Percentiles rank a stretch among this genome's conserved stretches.
phyloP scores from a whole-genome alignment of 2,797 vertebrate genomes.

The Ctenosaura bakeri region DNA sequence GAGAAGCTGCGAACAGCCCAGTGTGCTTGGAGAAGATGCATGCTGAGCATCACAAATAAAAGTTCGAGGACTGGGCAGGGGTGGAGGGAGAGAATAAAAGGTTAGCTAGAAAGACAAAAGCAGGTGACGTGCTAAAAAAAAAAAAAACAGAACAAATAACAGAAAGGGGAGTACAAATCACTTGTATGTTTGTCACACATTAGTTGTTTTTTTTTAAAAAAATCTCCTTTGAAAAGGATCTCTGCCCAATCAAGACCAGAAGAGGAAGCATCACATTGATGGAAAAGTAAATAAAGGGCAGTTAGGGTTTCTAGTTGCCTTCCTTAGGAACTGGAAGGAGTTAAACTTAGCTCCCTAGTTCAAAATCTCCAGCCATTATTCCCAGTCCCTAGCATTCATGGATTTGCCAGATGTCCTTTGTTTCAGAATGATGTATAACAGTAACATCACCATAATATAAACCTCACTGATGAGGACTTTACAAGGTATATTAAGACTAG shows the following conservation, averaged over 20 bases:
- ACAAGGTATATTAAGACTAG: background rate
- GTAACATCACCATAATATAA: background rate
- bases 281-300: too few species aligned
- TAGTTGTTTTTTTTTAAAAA: background rate
- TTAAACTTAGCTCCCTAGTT: background rate
- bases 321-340: background rate
- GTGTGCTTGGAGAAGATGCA: constrained; percentile 32
- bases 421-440: background rate
- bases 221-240: background rate
- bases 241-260: background rate
- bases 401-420: background rate
- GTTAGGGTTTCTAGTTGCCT: background rate
- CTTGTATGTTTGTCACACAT: background rate
- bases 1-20: constrained; percentile 35
- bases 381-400: background rate
- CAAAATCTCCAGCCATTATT: background rate
- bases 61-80: constrained; percentile 9
- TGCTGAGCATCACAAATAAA: constrained; percentile 48
- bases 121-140: background rate
- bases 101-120: constrained; percentile 36
- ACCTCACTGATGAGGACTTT: background rate
- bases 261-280: background rate
- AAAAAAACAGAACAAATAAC: constrained; percentile 14
- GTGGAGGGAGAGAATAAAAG: constrained; percentile 21
- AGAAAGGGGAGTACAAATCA: background rate